These are phyloP conservation scores for Enteromius unitaeniatus DNA, from an alignment of 2,797 vertebrate species.

Conservation along the genomic window DNA sequence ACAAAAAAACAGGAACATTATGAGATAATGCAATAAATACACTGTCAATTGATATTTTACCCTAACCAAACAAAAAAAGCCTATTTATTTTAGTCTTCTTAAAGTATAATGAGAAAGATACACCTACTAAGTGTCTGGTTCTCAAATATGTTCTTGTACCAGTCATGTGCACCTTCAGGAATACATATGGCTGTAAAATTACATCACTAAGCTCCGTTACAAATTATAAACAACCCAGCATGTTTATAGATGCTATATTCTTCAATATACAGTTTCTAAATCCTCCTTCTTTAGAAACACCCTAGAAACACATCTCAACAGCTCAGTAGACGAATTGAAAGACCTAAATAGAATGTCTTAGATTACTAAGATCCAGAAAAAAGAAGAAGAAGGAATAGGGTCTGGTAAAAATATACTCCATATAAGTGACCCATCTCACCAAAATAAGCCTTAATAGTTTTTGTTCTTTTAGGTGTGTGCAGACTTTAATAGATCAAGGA, in stretches of 20 bases:
- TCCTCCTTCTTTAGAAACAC: background rate
- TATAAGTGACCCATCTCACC: background rate
- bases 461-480: background rate
- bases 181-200: background rate
- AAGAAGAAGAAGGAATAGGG: background rate
- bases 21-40: background rate
- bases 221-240: background rate
- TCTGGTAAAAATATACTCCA: background rate
- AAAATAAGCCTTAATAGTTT: conserved; percentile 2
- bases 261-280: background rate
- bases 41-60: background rate
- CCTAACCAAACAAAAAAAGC: background rate
- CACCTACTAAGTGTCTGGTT: background rate
- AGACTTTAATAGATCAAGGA: background rate
- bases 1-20: background rate
- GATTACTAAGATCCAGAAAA: background rate
- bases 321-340: background rate
- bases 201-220: background rate
- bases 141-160: background rate
- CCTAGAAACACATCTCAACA: background rate
- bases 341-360: background rate
- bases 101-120: background rate
- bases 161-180: background rate
- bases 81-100: background rate
- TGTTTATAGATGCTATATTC: background rate